Base-by-base conservation (phyloP, 2,113 vertebrate genomes). In the Sterna hirundo region DNA sequence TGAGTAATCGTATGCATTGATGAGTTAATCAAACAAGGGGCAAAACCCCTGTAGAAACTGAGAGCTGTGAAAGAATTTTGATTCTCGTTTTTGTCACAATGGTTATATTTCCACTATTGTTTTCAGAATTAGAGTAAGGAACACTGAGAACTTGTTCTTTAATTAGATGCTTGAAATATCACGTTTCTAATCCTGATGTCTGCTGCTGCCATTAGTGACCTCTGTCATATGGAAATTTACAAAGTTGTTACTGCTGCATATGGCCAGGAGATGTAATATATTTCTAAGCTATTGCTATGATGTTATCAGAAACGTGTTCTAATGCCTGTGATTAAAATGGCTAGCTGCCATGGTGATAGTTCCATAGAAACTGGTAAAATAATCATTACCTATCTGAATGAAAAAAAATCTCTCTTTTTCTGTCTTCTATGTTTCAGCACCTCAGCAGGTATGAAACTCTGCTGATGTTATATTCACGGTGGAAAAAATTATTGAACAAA, bases 321-420 rank as follows among this genome's bases (percentile, higher is more conserved):
- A 78, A 84, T 88, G 95, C 86, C 51, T 92, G 65, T 94, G 88
- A 96, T 96, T 95, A 92, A 86, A 96, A 90, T 93, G 96, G 85
- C 88, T 74, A 96, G 92, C 92, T 96, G 83, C 93, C 92, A 95
- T 95, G 93, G 93, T 88, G 93, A 96, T 74, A 75, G 83, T 83
- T n/a, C 82, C 96, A 94, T 96, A 97, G 96, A 97, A 97, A 97
- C 96, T 93, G 83, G 79, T 58, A 42, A 94, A 96, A 95, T 93
- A 96, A 90, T 96, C 51, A 71, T 71, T 83, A 88, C 58, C 64
- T 93, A 66, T 94, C 34, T 85, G 88, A 86, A 93, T 94, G 34
- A 65, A 92, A 79, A 92, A 83, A 74, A 61, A 8, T 61, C 25
- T 69, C 23, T 42, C 1, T 40, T 94, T 96, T 94, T 77, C 60